phyloP scores from a whole-genome alignment of 2,113 vertebrate species.

The Delphinapterus leucas region DNA sequence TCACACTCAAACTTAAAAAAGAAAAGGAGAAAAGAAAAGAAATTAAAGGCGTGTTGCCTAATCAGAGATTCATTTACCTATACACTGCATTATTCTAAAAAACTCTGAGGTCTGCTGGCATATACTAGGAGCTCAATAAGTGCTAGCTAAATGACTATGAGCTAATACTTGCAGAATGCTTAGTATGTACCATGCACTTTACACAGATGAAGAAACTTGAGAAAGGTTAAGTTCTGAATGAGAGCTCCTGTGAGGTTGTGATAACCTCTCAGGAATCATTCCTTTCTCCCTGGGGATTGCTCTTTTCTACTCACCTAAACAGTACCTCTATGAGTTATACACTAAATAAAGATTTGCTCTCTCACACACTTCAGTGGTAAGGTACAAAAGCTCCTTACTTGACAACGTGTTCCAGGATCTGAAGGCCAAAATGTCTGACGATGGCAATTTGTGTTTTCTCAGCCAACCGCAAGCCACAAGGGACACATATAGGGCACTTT shows the following conservation, averaged over 20 bases:
- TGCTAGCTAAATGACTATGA: background rate
- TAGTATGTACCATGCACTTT: background rate
- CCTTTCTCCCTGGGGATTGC: background rate
- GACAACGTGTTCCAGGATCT: constrained; percentile 97
- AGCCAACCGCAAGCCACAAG: constrained; percentile 93
- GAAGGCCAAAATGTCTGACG: constrained; percentile 97
- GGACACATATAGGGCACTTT: constrained; percentile 92
- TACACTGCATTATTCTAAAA: background rate
- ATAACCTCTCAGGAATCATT: background rate
- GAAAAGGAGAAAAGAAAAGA: background rate
- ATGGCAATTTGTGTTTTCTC: constrained; percentile 93
- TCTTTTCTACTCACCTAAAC: constrained; percentile 5
- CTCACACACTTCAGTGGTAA: background rate
- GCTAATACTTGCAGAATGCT: background rate
- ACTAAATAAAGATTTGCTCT: constrained; percentile 26
- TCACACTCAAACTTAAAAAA: background rate
- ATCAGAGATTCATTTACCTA: background rate
- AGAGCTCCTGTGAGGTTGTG: background rate
- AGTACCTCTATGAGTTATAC: background rate
- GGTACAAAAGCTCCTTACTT: constrained; percentile 88
- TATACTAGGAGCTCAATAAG: background rate
- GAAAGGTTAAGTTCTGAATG: background rate
- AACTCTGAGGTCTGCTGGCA: background rate
- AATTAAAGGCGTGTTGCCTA: background rate
- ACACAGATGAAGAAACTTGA: background rate